These are phyloP conservation scores for Chrosomus eos DNA, from an alignment of 2,797 vertebrate genomes.

Conservation along the genomic window DNA sequence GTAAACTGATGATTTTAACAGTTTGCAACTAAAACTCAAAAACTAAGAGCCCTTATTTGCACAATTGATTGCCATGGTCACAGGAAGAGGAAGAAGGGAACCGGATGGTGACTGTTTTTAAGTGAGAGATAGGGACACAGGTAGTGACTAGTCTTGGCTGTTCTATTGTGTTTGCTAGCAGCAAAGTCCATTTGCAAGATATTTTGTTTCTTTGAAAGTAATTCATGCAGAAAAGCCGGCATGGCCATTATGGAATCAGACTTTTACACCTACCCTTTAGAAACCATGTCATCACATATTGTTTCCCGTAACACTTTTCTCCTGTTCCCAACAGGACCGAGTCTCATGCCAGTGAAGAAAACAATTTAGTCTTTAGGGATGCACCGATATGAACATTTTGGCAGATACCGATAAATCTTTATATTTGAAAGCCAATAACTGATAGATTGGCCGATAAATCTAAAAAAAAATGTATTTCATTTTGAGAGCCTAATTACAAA, in stretches of 20 bases:
- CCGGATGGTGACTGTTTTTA: background rate
- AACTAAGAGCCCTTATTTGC: background rate
- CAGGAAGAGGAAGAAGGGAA: background rate
- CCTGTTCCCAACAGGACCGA: slow-evolving; percentile 47
- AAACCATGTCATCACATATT: slow-evolving; percentile 31
- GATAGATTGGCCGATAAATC: too few relatives aligned
- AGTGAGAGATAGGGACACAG: background rate
- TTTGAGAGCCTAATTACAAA: too few relatives aligned
- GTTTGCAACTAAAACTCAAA: background rate
- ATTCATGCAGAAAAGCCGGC: slow-evolving; percentile 7
- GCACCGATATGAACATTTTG: too few relatives aligned
- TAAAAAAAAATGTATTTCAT: too few relatives aligned
- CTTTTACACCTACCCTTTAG: slow-evolving; percentile 55
- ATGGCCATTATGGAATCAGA: slow-evolving; percentile 13
- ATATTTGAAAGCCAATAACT: too few relatives aligned
- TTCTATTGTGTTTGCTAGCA: background rate
- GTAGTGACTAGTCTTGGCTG: slow-evolving; percentile 1
- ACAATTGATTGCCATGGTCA: slow-evolving; percentile 10
- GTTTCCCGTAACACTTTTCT: slow-evolving; percentile 66
- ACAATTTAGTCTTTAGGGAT: background rate
- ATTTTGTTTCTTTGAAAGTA: background rate
- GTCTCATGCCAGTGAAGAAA: slow-evolving; percentile 14
- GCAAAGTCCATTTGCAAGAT: background rate
- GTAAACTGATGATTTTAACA: background rate
- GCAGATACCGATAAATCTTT: too few relatives aligned